Evolutionary conservation across 2,113 vertebrate species (phyloP).

Genomic region (Grallaria varia): DNA sequence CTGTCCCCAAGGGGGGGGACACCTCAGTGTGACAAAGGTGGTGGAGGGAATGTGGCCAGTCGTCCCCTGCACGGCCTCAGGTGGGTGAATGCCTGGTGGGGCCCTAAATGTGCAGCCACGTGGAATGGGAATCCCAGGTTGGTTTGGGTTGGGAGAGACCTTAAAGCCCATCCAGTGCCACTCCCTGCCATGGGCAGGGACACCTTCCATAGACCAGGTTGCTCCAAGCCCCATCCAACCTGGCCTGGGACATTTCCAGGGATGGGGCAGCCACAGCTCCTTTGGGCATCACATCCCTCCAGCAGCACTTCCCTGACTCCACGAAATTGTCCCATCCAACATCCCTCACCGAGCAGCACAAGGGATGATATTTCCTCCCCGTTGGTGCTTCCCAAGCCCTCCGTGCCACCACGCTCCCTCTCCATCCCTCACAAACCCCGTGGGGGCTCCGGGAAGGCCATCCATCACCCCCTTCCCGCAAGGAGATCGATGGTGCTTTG

Average conservation of each 20-base stretch:
- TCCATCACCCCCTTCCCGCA: constrained; percentile 52
- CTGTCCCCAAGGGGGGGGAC: not conserved
- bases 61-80: rapidly evolving
- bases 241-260: not conserved
- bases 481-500: constrained; percentile 71
- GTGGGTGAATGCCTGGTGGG: rapidly evolving
- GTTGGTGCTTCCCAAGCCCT: not conserved
- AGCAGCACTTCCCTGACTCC: not conserved
- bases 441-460: constrained; percentile 17
- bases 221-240: not conserved
- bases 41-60: rapidly evolving
- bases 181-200: not conserved
- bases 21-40: not conserved
- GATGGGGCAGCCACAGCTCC: not conserved
- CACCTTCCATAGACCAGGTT: not conserved
- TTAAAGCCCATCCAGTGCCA: not conserved
- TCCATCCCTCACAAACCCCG: constrained; percentile 32
- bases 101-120: rapidly evolving
- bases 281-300: not conserved
- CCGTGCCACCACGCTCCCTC: not conserved
- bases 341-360: rapidly evolving
- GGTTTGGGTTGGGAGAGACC: not conserved
- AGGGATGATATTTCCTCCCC: not conserved
- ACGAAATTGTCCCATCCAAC: rapidly evolving
- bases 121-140: not conserved